Evolutionary conservation across 2,113 vertebrate species (phyloP), one percentile per base, ranked within the genome.

Genomic region (Cryptotis parvus): DNA sequence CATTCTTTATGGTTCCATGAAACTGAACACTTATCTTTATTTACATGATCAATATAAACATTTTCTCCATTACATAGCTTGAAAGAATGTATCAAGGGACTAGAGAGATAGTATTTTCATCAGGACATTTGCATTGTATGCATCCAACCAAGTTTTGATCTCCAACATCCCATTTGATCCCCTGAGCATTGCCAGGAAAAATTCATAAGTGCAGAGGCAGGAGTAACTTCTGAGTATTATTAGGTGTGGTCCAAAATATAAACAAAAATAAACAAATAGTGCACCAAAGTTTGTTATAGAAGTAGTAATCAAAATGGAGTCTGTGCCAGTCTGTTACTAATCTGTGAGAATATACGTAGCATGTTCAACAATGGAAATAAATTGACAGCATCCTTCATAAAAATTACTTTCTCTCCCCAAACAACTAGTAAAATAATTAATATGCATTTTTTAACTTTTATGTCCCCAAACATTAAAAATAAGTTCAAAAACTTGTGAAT

Each of bases 321-420:
- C 33, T 84, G 9, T 6, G 3, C 8, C 45, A 83, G 65, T 78
- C 6, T 45, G 2, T 65, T 82, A 37, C 2, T 27, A 83, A 39
- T 41, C 58, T 75, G 4, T 78, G 22, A 93, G 76, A 24, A 61
- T 41, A 81, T 8, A 41, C 4, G 37, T 11, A 63, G 10, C 3
- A 75, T 84, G 70, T 82, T 91, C 24, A 66, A 89, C n/a, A 89
- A 86, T 91, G 16, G 16, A 73, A 93, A 61, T 81, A 45, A n/a
- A 37, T 1, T 18, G 1, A 73, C 1, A 52, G 8, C 3, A 55
- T 26, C 9, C 12, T 73, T 81, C 49, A 90, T 6, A 65, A 68
- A 80, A 80, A 68, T 29, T 0, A 80, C 61, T 31, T 0, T 76
- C 12, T 33, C 4, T 3, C 24, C 15, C 10, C 6, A 70, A 80